Conservation (phyloP, 2,888 invertebrate genomes). For the Junonia oenone region DNA sequence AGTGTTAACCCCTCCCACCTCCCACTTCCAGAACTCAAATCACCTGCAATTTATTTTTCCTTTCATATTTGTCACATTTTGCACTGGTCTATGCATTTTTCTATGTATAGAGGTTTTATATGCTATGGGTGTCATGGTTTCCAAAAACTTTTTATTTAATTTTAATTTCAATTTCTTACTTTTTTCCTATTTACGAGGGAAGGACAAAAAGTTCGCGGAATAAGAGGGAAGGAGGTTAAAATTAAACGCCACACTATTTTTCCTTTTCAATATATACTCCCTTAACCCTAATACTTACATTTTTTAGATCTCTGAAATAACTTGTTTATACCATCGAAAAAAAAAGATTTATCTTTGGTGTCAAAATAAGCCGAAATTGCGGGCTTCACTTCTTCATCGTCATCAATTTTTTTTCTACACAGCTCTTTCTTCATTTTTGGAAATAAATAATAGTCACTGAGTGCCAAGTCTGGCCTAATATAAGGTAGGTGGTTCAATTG, state of each 20-base stretch:
- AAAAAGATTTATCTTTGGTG: constrained; percentile 4
- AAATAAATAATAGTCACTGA: constrained; percentile 2
- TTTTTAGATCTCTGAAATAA: constrained; percentile 10
- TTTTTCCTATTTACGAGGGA: neutral
- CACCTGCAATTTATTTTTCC: no score
- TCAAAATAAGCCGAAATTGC: constrained; percentile 17
- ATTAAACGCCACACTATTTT: neutral
- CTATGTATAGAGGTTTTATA: no score
- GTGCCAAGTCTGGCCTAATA: neutral
- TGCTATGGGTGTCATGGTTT: no score
- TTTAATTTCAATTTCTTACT: no score
- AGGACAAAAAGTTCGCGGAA: constrained; percentile 4
- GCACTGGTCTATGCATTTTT: no score
- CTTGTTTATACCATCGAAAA: constrained; percentile 11
- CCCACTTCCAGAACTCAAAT: no score
- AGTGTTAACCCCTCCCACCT: no score
- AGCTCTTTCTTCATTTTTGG: constrained; percentile 4
- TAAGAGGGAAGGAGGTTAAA: neutral
- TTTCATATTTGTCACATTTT: no score
- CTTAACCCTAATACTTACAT: constrained; percentile 12
- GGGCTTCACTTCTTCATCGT: constrained; percentile 11
- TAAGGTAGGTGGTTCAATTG: neutral
- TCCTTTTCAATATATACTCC: constrained; percentile 13
- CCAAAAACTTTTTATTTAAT: no score
- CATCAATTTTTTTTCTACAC: constrained; percentile 6